Base-by-base conservation (phyloP, 2,888 invertebrate species). In the Ecliptopera silaceata region DNA sequence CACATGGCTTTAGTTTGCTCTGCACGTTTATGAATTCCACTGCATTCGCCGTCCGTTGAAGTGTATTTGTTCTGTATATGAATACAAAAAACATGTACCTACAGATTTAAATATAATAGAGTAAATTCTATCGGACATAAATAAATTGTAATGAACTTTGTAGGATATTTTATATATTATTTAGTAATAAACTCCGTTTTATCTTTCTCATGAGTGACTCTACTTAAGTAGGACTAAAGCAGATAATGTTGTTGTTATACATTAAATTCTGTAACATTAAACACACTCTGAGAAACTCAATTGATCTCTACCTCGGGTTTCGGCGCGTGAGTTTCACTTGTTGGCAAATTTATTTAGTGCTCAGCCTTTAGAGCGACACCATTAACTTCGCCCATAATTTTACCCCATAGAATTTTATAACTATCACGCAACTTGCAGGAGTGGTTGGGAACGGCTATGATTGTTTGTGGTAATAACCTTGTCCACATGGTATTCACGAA, bases 391-490 rank as follows among this genome's bases (percentile, higher is more conserved):
- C 0, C 12, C 42, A 13, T 31, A 26, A 26, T 26, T 31, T 29
- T 22, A 32, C 31, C 36, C 12, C 34, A 38, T 15, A 32, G 42
- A 55, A 57, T 44, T 39, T 49, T 69, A 69, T 66, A 70, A 62
- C 65, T 55, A 70, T 64, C 74, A 75, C 78, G 71, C 75, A 72
- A 80, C 74, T 70, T 72, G 73, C 73, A 73, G 80, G 80, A 79
- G 80, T 77, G 78, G 76, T 75, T 71, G 59, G 69, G 56, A 66
- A 68, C 72, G 59, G 74, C 74, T 73, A 75, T 72, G 72, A 73
- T 62, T 53, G 26, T 43, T 58, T 44, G 36, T 49, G 41, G 38
- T 50, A 36, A 46, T 54, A 54, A 56, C 42, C 56, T 50, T 32
- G 56, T 58, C 50, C 62, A 64, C 61, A 59, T 59, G 50, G 47